Conservation (phyloP, 35 echinoderm and acorn worm genomes). For the Diadema setosum region DNA sequence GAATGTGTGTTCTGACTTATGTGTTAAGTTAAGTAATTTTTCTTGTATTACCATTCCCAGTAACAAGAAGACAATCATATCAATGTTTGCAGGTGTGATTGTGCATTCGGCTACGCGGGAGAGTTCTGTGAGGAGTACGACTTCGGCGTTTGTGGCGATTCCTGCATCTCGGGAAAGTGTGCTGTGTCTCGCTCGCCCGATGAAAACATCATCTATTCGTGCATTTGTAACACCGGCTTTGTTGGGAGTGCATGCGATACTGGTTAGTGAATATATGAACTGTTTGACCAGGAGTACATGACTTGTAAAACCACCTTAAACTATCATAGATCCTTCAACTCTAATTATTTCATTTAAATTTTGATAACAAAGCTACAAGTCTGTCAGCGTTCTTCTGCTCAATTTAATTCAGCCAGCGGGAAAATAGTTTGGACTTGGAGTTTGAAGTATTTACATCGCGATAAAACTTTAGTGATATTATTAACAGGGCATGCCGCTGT, state of each 20-base stretch:
- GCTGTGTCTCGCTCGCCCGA: not conserved
- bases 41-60: no score
- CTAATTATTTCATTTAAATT: not conserved
- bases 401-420: no score
- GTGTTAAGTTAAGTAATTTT: no score
- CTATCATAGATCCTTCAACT: not conserved
- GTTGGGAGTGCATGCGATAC: not conserved
- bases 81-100: not conserved
- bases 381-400: no score
- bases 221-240: not conserved
- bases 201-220: not conserved
- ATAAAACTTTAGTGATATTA: no score
- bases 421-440: no score
- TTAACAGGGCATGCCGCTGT: no score
- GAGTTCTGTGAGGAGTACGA: not conserved
- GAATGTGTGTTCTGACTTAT: no score
- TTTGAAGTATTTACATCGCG: no score
- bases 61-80: no score
- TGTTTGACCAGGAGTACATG: not conserved
- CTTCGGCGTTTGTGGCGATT: not conserved
- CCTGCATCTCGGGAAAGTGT: not conserved
- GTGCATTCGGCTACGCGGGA: not conserved
- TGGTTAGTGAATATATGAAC: not conserved
- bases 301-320: not conserved
- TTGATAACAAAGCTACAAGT: no score